phyloP scores from a whole-genome alignment of 2,888 invertebrate species.

The Cosmia pyralina region DNA sequence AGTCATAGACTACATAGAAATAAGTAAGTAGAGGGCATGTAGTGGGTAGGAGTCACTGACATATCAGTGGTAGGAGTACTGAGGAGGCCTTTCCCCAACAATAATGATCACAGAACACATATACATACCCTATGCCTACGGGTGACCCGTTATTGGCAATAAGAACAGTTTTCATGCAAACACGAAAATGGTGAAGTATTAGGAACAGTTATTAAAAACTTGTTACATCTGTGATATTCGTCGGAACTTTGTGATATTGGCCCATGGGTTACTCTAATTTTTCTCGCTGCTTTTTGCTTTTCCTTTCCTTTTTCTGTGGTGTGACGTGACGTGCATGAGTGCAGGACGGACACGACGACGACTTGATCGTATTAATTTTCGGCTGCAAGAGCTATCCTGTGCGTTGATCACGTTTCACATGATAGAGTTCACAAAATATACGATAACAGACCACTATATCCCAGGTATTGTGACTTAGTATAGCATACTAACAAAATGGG shows the following conservation, averaged over 20 bases:
- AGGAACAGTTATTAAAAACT: constrained; percentile 2
- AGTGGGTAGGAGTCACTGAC: no score
- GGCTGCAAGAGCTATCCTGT: constrained; percentile 78
- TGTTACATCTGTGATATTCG: neutral
- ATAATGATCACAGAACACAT: no score
- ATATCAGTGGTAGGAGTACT: no score
- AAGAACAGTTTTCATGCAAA: neutral
- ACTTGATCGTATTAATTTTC: constrained; percentile 75
- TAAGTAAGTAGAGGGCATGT: no score
- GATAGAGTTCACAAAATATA: constrained; percentile 86
- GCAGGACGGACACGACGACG: constrained; percentile 82
- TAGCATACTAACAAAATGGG: constrained; percentile 90
- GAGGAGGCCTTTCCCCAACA: no score
- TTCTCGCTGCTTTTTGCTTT: constrained; percentile 45
- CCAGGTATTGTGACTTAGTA: constrained; percentile 87
- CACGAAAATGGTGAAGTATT: neutral
- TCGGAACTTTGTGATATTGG: neutral
- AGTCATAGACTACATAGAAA: no score
- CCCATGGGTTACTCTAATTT: constrained; percentile 29
- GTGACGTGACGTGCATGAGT: constrained; percentile 64
- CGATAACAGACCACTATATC: constrained; percentile 79
- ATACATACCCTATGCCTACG: no score
- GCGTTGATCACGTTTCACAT: constrained; percentile 86
- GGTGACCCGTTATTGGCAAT: no score
- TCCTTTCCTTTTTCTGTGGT: constrained; percentile 52